Evolutionary conservation across 2,797 vertebrate genomes (phyloP), one percentile per base, ranked within the genome.

Genomic region (Lepus townsendii): DNA sequence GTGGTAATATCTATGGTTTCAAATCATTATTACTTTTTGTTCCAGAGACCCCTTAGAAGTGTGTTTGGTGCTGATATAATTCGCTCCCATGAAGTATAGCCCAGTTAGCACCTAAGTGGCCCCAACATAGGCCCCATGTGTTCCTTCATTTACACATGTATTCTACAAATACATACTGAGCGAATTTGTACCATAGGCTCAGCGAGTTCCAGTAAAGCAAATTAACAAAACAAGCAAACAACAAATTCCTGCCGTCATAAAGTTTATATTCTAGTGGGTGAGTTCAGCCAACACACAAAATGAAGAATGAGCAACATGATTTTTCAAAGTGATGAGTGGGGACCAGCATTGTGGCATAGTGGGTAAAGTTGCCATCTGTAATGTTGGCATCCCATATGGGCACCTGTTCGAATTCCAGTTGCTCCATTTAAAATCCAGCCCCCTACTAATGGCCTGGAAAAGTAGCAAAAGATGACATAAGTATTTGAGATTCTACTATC

Each of bases 101-200:
- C 52, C 32, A n/a, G 10, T 9, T 63, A 3, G 32, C 26, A 24
- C 5, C n/a, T 71, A 32, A 32, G 27, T 60, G 38, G 38, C 38
- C 38, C 38, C 38, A 42, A 42, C 38, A 42, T 42, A 17, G 27
- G 2, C 11, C 63, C n/a, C n/a, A 24, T 7, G 17, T 60, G n/a
- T 54, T 50, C 10, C 9, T 73, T 77, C 17, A 72, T 60, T 86
- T 38, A 35, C 17, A 3, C 32, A 5, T 66, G 20, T 1, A 19
- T 66, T 20, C 27, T 19, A 71, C 2, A 80, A 26, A 47, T 35
- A 52, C 26, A 52, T 24, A 35, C 5, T 71, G 27, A 84, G 17
- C 2, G 4, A 20, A 5, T 22, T 0, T 26, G 17, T 73, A 6
- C 19, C 17, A 12, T 10, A 27, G 4, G 2, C 26, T 65, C 52